Evolutionary conservation across 2,113 vertebrate genomes (phyloP), one percentile per base, ranked within the genome.

Genomic region (Seriola aureovittata): DNA sequence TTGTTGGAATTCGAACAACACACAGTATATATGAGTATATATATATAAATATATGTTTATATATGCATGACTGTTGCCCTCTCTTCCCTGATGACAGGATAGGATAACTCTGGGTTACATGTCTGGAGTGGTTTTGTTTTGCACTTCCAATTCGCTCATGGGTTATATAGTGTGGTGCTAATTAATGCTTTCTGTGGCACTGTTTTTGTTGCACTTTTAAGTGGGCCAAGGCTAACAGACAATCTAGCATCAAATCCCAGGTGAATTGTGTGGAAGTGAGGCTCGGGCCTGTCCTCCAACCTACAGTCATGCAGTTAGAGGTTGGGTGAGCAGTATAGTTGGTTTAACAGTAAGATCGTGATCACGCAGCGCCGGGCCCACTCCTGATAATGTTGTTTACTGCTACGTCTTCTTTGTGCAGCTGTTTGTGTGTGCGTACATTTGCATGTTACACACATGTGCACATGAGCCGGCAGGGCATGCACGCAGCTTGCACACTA

Each of bases 181-280:
- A 93, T 91, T 86, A 85, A 77, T 83, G 76, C 71, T 66, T 71
- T 71, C 77, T 64, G 52, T 70, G 72, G 14, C 74, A 59, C 75
- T 88, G 88, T 90, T 88, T 87, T 83, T 62, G 71, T 78, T 86
- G 80, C 76, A 71, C 81, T 83, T 85, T 82, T 76, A 89, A 88
- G 77, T 92, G 85, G 87, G 88, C 88, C 88, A 89, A 85, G 85
- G 85, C 78, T 90, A 90, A 88, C 81, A 87, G 78, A 71, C 82
- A 85, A 91, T 87, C 85, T 78, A 70, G 66, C 78, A 63, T 68
- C 34, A 17, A 80, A 59, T 89, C 90, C 75, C 82, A 60, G 64
- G 2, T 64, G 81, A 75, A 60, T 40, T 66, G 29, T 9, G 8
- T 78, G 21, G 8, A 81, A 75, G 65, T 1, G 46, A 40, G n/a